Conservation (phyloP, 2,113 vertebrate species). For the Cyrtonyx montezumae region DNA sequence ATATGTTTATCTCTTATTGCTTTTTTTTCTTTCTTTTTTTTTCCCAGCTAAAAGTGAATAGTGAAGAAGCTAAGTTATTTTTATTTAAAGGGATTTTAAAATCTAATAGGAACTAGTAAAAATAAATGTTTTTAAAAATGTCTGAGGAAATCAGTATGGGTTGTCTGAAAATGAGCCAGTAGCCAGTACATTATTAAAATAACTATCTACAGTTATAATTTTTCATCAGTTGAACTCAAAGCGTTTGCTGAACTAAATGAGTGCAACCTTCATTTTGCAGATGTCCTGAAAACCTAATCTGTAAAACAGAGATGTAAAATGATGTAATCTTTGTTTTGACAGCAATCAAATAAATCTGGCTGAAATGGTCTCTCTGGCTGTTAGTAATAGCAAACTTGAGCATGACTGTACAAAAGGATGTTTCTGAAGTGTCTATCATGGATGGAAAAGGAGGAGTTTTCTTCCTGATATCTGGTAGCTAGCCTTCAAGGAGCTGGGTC, state of each 20-base stretch:
- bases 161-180: not conserved
- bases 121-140: not conserved
- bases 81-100: not conserved
- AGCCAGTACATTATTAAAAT: not conserved
- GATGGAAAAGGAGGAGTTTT: not conserved
- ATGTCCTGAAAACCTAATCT: conserved; percentile 10
- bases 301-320: conserved; percentile 22
- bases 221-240: not conserved
- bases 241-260: not conserved
- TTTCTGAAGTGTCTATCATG: not conserved
- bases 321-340: conserved; percentile 37
- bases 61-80: not conserved
- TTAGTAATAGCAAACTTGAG: not conserved
- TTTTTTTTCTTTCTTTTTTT: not conserved
- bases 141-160: not conserved
- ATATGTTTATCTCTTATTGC: not conserved
- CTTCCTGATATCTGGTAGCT: not conserved
- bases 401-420: not conserved
- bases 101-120: not conserved
- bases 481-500: not conserved
- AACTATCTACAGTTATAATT: not conserved
- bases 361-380: not conserved
- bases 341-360: not conserved
- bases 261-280: not conserved
- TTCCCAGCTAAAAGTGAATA: not conserved